Evolutionary conservation across 2,797 vertebrate species (phyloP), one percentile per base, ranked within the genome.

Genomic region (Helicolenus hilgendorfi): DNA sequence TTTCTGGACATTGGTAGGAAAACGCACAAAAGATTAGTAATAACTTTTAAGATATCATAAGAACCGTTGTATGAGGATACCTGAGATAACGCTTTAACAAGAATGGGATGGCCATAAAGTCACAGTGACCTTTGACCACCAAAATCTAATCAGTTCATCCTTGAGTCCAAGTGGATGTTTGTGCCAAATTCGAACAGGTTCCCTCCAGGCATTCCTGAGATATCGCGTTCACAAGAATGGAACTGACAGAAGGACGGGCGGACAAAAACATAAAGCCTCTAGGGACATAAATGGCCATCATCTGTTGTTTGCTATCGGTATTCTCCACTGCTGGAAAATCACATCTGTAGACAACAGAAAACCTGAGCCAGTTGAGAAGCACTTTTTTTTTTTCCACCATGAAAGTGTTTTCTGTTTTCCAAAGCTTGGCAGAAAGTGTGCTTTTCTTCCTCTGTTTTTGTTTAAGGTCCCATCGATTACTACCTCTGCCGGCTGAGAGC

Each of bases 381-480:
- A n/a, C 15, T 81, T 72, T 79, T 76, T 80, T 45, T 45, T 27
- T 85, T 81, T 59, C 64, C 64, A 62, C 60, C 55, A 67, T 81
- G n/a, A 85, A 89, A 87, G 81, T 26, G 27, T 20, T 83, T 75
- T 80, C 71, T 86, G 76, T 78, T 84, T 89, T 85, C 69, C 68
- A 83, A 79, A 79, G 67, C 74, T 65, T 82, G 84, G 86, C 82
- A 91, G 74, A 90, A 87, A 80, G 70, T 55, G 65, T 56, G 79
- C 78, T 86, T 93, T 92, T 87, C 86, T 88, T 88, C n/a, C 64
- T 71, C 72, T 85, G 87, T 83, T 94, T 95, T 89, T 93, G 75
- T 91, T 93, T 94, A 95, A 95, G 85, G 88, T 95, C 78, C 87
- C 70, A 96, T 95, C 89, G 94, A 96, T 96, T 91, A 75, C 77